A percentile compares a stretch with the other conserved stretches of the same genome.
Conservation (phyloP, 2,797 vertebrate species). For the Adelosebastes latens region DNA sequence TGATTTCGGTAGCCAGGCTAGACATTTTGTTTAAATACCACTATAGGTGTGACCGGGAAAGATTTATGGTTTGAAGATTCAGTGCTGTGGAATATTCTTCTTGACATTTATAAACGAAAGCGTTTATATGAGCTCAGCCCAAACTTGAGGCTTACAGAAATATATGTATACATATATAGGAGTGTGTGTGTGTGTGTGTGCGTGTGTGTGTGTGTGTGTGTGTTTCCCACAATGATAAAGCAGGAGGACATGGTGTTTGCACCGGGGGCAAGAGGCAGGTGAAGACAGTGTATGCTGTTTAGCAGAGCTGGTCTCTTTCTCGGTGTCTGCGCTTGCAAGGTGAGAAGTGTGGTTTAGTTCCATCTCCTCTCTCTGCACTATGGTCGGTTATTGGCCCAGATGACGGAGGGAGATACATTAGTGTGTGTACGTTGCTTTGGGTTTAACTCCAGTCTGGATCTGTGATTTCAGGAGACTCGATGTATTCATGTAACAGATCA, state of each 20-base stretch:
- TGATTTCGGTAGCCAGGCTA: constrained; percentile 45
- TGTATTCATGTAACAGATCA: constrained; percentile 67
- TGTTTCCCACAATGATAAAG: constrained; percentile 46
- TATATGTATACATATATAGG: constrained; percentile 20
- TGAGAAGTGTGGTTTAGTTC: constrained; percentile 52
- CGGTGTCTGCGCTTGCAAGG: constrained; percentile 43
- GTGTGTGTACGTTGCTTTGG: constrained; percentile 22
- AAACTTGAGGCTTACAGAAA: constrained; percentile 53
- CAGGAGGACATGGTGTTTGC: constrained; percentile 42
- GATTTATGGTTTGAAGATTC: constrained; percentile 71
- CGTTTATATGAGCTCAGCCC: constrained; percentile 68
- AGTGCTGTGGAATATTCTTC: constrained; percentile 65
- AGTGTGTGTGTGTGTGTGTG: neutral
- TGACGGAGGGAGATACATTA: constrained; percentile 63
- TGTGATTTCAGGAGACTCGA: constrained; percentile 69
- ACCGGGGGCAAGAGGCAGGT: constrained; percentile 49
- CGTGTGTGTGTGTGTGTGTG: neutral
- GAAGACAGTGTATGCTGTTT: constrained; percentile 48
- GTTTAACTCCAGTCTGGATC: constrained; percentile 67
- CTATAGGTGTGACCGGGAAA: constrained; percentile 62
- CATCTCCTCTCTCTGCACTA: constrained; percentile 53
- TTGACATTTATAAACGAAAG: constrained; percentile 79
- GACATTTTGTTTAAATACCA: constrained; percentile 77
- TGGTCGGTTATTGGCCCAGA: constrained; percentile 74
- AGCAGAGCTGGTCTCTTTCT: constrained; percentile 38